A percentile compares a stretch with the other conserved stretches of the same genome.
Evolutionary conservation across 2,113 vertebrate species (phyloP).

Genomic region (Gila orcuttii): DNA sequence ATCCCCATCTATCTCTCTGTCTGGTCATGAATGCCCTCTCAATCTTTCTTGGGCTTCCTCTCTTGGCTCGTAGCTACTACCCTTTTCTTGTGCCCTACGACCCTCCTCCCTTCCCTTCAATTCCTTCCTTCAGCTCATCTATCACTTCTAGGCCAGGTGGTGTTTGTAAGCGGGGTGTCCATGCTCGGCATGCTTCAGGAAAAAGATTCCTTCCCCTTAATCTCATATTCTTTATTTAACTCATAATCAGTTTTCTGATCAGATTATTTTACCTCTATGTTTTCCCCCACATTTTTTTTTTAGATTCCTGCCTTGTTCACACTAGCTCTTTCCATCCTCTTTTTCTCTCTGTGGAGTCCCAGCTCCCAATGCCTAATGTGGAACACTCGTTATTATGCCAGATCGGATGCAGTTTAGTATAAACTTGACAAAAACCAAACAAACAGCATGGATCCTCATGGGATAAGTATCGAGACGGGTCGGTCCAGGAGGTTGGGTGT

Average conservation of each 20-base stretch:
- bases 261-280: background rate
- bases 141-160: conserved; percentile 54
- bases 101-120: conserved; percentile 6
- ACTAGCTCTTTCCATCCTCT: conserved; percentile 16
- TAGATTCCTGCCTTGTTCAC: conserved; percentile 19
- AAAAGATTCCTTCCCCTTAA: conserved; percentile 19
- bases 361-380: conserved; percentile 64
- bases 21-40: conserved; percentile 56
- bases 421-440: conserved; percentile 76
- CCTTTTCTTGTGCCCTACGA: conserved; percentile 34
- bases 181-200: conserved; percentile 48
- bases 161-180: conserved; percentile 42
- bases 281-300: conserved; percentile 13
- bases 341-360: conserved; percentile 31
- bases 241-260: conserved; percentile 15
- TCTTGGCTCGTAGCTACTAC: conserved; percentile 10
- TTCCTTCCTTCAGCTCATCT: conserved; percentile 51
- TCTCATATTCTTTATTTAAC: conserved; percentile 19
- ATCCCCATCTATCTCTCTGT: conserved; percentile 3
- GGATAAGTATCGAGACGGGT: conserved; percentile 30
- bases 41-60: conserved; percentile 49
- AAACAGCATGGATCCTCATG: conserved; percentile 74
- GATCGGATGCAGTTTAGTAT: conserved; percentile 70
- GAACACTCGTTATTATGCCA: conserved; percentile 61
- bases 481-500: background rate